Base-by-base conservation (phyloP, 2,888 invertebrate genomes). In the Caenorhabditis imperialis region DNA sequence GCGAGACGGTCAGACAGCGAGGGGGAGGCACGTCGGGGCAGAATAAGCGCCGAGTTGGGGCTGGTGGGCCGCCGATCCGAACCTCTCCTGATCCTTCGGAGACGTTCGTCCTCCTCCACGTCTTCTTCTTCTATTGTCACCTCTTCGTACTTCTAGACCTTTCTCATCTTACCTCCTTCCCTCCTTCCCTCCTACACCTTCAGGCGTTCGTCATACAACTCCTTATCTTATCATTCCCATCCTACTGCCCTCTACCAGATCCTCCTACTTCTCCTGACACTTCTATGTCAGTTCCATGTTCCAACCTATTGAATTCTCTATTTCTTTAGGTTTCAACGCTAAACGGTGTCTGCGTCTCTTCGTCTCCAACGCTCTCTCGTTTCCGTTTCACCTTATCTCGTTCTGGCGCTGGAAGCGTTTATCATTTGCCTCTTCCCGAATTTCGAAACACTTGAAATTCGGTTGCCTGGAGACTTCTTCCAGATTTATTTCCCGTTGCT, bases 11-110 rank as follows among this genome's bases (percentile, higher is more conserved):
- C 18, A 51, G 8, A 33, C 10, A 22, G 27, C 23, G 51, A 51
- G 18, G 51, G 14, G 35, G 51, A 51, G 18, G 20, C 7, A n/a
- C n/a, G n/a, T n/a, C n/a, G 5, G 14, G 16, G 45, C 50, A 45
- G 38, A 47, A 47, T 55, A 53, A 53, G 47, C 47, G 60, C 53
- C 42, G 63, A 63, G 65, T 57, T 65, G 47, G 35, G 22, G 57
- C 44, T 54, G 51, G 51, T 61, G 62, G 12, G 40, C 48, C 37
- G 53, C 53, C 30, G 45, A 62, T 50, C 50, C 35, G 50, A 60
- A 42, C 60, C 33, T 18, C 53, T 62, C 50, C 51, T 35, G 51
- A 42, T 44, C 20, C 22, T 16, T 51, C 51, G 40, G 42, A 20
- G 44, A 44, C 23, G 44, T 44, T 44, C 44, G 3, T 44, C 27